Conservation (phyloP, 2,797 vertebrate genomes). For the Liparis tanakae region DNA sequence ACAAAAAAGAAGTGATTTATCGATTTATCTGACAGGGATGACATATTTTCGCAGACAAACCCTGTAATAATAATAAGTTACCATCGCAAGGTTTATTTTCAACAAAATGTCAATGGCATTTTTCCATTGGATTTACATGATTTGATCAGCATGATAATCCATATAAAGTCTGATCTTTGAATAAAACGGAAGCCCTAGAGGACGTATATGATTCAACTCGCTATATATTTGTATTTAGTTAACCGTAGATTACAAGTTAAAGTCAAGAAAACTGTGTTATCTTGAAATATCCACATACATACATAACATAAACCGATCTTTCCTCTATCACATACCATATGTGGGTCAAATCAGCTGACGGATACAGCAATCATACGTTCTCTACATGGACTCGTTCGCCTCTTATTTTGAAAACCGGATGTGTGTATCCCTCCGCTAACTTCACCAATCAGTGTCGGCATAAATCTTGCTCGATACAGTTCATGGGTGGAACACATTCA, state of each 20-base stretch:
- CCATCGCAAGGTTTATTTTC: too few species aligned
- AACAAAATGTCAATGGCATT: too few species aligned
- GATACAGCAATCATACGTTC: neutral
- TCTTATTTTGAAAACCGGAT: slow-evolving; percentile 2
- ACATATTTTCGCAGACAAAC: too few species aligned
- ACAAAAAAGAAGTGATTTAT: neutral
- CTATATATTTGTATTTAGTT: neutral
- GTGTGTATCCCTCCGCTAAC: neutral
- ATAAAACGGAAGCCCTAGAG: too few species aligned
- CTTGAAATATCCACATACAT: too few species aligned
- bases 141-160: too few species aligned
- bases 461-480: neutral
- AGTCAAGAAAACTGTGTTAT: too few species aligned
- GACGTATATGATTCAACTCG: too few species aligned
- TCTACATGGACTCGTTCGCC: neutral
- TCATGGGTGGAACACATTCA: neutral
- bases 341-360: neutral
- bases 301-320: too few species aligned
- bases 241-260: neutral
- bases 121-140: too few species aligned
- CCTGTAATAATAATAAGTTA: too few species aligned
- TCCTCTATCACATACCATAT: neutral
- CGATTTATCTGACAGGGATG: neutral
- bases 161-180: too few species aligned
- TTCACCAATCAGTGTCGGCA: neutral